Evolutionary conservation across 2,113 vertebrate genomes (phyloP), one percentile per base, ranked within the genome.

Genomic region (Rostratula benghalensis): DNA sequence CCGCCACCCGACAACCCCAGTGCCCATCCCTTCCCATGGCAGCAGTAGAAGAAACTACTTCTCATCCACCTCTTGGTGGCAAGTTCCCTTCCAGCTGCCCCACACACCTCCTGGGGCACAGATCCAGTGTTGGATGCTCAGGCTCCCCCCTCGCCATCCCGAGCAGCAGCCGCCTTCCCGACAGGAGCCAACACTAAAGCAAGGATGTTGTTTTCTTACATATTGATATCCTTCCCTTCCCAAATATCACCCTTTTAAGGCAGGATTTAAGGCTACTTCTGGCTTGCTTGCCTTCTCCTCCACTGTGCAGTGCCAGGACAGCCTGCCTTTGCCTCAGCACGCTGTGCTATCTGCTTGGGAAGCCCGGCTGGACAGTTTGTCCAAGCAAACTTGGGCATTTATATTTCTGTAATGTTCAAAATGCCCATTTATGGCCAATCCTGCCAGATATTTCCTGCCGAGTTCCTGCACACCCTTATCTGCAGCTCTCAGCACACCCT

Each of bases 361-460:
- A 86, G 39, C 82, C n/a, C 3, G 2, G 71, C 45, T 8, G 46
- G 70, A 21, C 27, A 69, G 43, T 13, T 69, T 9, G 2, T 11
- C 82, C 64, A 63, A 63, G 65, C 50, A 93, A 68, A 78, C 50
- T 35, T 13, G 4, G 68, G 68, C 51, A 39, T 59, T 86, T 31
- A 0, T 65, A n/a, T 70, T 70, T 80, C 64, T 81, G 80, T 83
- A 20, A 59, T 8, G 41, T n/a, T 64, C 83, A 75, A 51, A 83
- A 78, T 81, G 83, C 60, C 94, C 91, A 91, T 87, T 63, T 94
- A 79, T 31, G 57, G 93, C 56, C 64, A 69, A 33, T n/a, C 51
- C 77, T 78, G 69, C 46, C 89, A 94, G 86, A 81, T 31, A 69
- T 87, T 96, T 96, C 96, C 95, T 96, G 92, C 69, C 9, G 3